Evolutionary conservation across 2,888 invertebrate species (phyloP).

Genomic region (Blastobasis adustella): DNA sequence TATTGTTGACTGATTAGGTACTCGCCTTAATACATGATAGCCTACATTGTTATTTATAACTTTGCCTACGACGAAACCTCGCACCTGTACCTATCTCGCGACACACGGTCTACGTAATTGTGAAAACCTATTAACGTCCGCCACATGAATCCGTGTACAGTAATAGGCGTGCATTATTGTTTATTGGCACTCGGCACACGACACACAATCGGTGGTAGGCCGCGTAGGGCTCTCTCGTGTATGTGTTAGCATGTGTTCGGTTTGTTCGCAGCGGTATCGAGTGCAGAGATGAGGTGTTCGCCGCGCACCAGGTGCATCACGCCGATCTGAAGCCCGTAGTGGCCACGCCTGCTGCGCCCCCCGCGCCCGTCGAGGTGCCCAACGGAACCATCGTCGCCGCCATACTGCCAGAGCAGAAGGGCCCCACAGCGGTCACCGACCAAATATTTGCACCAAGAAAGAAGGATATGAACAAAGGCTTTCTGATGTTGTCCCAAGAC

Average conservation of each 20-base stretch:
- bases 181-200: constrained; percentile 23
- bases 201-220: constrained; percentile 20
- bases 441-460: constrained; percentile 87
- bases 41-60: background rate
- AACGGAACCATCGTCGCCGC: constrained; percentile 56
- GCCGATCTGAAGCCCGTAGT: constrained; percentile 58
- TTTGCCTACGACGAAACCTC: background rate
- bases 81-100: constrained; percentile 23
- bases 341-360: constrained; percentile 25
- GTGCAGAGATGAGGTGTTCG: constrained; percentile 85
- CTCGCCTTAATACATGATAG: constrained; percentile 1
- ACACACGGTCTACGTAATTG: constrained; percentile 28
- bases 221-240: constrained; percentile 22
- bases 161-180: constrained; percentile 37
- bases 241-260: constrained; percentile 37
- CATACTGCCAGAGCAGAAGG: constrained; percentile 52
- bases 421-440: constrained; percentile 81
- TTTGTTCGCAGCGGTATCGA: constrained; percentile 82
- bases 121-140: constrained; percentile 37
- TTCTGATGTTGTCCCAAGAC: constrained; percentile 90
- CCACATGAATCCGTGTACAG: constrained; percentile 28
- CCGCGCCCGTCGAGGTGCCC: constrained; percentile 29
- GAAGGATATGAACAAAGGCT: constrained; percentile 96
- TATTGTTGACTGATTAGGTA: constrained; percentile 55
- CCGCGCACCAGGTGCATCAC: constrained; percentile 74